These are phyloP conservation scores for Amphipyra tragopoginis DNA, from an alignment of 2,888 invertebrate species.

Conservation along the genomic window DNA sequence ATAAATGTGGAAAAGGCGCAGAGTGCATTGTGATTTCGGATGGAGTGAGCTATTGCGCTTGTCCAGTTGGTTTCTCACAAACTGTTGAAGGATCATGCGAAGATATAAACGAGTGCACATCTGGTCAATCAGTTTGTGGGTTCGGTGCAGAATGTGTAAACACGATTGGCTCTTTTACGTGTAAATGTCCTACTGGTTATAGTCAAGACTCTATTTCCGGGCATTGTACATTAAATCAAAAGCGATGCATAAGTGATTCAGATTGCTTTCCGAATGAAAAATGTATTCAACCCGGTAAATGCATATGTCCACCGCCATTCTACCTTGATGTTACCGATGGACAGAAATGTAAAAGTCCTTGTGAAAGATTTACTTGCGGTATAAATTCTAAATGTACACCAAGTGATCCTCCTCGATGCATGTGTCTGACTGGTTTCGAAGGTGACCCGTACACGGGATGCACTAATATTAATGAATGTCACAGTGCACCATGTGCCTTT, in stretches of 20 bases:
- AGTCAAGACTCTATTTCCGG: conserved; percentile 95
- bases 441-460: conserved; percentile 96
- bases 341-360: conserved; percentile 97
- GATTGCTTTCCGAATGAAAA: conserved; percentile 96
- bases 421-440: conserved; percentile 96
- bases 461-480: conserved; percentile 96
- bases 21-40: conserved; percentile 97
- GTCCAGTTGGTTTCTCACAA: conserved; percentile 95
- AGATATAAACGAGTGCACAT: conserved; percentile 95
- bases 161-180: conserved; percentile 93
- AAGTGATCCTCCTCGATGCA: conserved; percentile 96
- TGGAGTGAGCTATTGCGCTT: conserved; percentile 97
- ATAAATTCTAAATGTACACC: conserved; percentile 97
- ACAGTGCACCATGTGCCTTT: conserved; percentile 95
- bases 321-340: conserved; percentile 95
- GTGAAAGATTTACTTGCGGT: conserved; percentile 96
- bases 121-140: conserved; percentile 94
- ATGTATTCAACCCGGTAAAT: conserved; percentile 97
- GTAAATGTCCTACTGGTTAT: conserved; percentile 95
- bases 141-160: conserved; percentile 97
- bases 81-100: conserved; percentile 94
- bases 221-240: conserved; percentile 95
- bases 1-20: conserved; percentile 95
- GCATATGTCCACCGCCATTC: conserved; percentile 97
- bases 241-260: conserved; percentile 94